phyloP scores from a whole-genome alignment of 2,888 invertebrate species.

The Cerastis rubricosa region DNA sequence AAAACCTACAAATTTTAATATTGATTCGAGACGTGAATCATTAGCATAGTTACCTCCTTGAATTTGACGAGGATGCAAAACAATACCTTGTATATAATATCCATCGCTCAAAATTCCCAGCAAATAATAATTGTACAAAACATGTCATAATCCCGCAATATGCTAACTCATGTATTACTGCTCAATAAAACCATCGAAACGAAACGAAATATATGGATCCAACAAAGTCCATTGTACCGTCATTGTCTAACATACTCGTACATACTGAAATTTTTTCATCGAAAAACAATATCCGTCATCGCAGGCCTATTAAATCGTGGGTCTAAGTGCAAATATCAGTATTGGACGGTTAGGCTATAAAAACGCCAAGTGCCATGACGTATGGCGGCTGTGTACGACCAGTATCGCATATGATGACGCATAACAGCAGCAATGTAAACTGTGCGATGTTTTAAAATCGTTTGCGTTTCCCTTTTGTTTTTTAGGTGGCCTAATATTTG shows the following conservation, averaged over 20 bases:
- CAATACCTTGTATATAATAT: no score
- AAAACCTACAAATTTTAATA: no score
- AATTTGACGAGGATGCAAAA: no score
- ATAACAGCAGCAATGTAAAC: slow-evolving; percentile 67
- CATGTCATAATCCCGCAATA: slow-evolving; percentile 10
- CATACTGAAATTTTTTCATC: slow-evolving; percentile 57
- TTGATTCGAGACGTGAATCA: no score
- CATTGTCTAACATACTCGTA: slow-evolving; percentile 52
- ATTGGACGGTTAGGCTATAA: slow-evolving; percentile 66
- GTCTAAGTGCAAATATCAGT: slow-evolving; percentile 67
- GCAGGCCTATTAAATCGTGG: slow-evolving; percentile 60
- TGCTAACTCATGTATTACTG: slow-evolving; percentile 41
- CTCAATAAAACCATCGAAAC: slow-evolving; percentile 48
- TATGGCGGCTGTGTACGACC: slow-evolving; percentile 62
- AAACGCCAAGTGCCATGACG: slow-evolving; percentile 69
- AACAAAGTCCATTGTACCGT: slow-evolving; percentile 44
- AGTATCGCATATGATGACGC: slow-evolving; percentile 59
- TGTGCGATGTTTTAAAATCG: slow-evolving; percentile 59
- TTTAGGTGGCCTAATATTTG: slow-evolving; percentile 38
- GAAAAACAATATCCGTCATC: slow-evolving; percentile 62
- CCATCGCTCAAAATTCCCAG: not conserved
- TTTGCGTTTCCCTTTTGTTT: slow-evolving; percentile 41
- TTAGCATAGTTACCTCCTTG: no score
- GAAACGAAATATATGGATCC: slow-evolving; percentile 40
- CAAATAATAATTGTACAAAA: slow-evolving; percentile 39